Conservation (phyloP, 2,113 vertebrate genomes). For the Urocynchramus pylzowi region DNA sequence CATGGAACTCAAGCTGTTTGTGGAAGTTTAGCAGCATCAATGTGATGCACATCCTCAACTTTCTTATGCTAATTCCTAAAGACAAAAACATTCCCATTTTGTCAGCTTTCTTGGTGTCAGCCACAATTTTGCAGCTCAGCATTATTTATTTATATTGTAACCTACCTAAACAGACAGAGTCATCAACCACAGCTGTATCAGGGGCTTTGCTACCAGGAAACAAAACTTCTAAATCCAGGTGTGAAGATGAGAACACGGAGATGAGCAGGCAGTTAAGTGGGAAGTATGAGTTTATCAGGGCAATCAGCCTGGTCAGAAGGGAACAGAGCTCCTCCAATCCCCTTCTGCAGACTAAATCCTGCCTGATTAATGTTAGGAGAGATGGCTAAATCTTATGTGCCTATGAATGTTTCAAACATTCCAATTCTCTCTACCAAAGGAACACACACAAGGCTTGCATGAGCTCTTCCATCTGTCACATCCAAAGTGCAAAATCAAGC, state of each 20-base stretch:
- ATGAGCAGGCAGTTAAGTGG: not conserved
- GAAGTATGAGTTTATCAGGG: not conserved
- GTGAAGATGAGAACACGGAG: not conserved
- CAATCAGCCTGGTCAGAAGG: not conserved
- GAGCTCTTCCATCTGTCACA: not conserved
- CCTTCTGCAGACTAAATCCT: not conserved
- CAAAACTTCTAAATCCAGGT: not conserved
- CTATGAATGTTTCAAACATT: not conserved
- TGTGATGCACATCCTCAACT: not conserved
- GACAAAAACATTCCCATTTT: not conserved
- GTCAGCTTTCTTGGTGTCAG: not conserved
- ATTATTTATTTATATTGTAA: not conserved
- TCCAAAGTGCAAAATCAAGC: not conserved
- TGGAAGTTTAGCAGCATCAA: not conserved
- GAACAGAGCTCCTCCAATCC: not conserved
- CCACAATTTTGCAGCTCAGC: not conserved
- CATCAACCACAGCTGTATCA: not conserved
- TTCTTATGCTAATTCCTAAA: not conserved
- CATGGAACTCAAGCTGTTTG: not conserved
- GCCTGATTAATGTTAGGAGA: not conserved
- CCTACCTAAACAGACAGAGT: not conserved
- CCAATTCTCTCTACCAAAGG: not conserved
- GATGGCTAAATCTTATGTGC: not conserved
- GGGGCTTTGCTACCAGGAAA: not conserved
- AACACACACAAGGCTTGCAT: not conserved